Evolutionary conservation across 2,888 invertebrate species (phyloP).

Genomic region (Luffia ferchaultella): DNA sequence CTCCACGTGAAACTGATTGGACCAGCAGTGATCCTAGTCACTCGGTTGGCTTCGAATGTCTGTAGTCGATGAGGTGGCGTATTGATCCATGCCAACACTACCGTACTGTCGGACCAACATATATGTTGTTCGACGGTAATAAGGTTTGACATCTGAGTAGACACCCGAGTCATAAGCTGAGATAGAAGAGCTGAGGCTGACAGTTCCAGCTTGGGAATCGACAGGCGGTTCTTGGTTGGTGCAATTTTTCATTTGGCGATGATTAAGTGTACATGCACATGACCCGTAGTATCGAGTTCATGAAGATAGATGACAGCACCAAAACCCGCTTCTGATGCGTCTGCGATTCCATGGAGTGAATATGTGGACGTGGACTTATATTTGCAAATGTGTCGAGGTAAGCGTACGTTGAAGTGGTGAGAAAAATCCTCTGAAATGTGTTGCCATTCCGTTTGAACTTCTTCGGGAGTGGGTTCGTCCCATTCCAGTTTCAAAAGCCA

Average conservation of each 20-base stretch:
- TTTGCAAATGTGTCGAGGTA: not conserved
- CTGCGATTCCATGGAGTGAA: conserved; percentile 1
- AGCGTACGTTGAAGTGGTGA: not conserved
- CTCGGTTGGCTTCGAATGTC: conserved; percentile 5
- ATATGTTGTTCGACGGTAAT: not conserved
- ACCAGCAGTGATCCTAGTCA: too few relatives aligned
- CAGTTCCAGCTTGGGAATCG: conserved; percentile 4
- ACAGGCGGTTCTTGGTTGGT: too few relatives aligned
- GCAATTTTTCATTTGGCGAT: conserved; percentile 6
- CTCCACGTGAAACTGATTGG: too few relatives aligned
- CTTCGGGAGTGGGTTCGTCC: not conserved
- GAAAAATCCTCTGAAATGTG: too few relatives aligned
- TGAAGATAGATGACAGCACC: too few relatives aligned
- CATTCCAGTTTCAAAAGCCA: not conserved
- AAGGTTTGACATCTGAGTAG: too few relatives aligned
- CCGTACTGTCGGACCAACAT: conserved; percentile 7
- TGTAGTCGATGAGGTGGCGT: conserved; percentile 4
- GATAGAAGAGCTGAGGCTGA: not conserved
- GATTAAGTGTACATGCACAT: not conserved
- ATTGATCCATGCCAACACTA: conserved; percentile 3
- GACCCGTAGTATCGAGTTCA: not conserved
- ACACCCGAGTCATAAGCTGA: not conserved
- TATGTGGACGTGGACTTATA: too few relatives aligned
- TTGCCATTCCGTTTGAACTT: too few relatives aligned
- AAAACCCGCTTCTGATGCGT: too few relatives aligned